Evolutionary conservation across 2,113 vertebrate species (phyloP).

Genomic region (Platysternon megacephalum): DNA sequence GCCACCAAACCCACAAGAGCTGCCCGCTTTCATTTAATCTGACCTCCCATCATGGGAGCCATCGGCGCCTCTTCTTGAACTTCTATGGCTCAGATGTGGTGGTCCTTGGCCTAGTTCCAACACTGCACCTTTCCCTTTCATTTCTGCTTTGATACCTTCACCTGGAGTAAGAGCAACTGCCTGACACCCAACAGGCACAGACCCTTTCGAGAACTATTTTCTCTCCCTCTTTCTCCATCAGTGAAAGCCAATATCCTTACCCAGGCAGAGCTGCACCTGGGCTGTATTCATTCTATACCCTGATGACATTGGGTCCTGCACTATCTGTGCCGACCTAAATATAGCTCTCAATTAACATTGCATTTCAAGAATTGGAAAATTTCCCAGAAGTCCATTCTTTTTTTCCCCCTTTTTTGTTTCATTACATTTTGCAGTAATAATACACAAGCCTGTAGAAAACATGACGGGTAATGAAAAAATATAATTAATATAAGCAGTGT

Average conservation of each 20-base stretch:
- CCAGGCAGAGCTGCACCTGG: constrained; percentile 75
- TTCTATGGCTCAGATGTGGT: background rate
- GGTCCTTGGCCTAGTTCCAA: background rate
- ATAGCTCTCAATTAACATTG: constrained; percentile 89
- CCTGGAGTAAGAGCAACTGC: constrained; percentile 12
- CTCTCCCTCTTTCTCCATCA: constrained; percentile 30
- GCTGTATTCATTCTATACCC: constrained; percentile 70
- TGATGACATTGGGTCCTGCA: constrained; percentile 76
- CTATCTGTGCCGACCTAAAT: constrained; percentile 83
- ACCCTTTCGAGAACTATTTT: background rate
- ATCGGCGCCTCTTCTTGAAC: background rate
- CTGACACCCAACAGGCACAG: background rate
- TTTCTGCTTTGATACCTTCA: constrained; percentile 22
- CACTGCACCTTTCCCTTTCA: background rate
- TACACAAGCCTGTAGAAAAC: constrained; percentile 88
- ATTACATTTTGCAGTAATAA: constrained; percentile 90
- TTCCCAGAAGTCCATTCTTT: constrained; percentile 90
- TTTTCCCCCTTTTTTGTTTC: constrained; percentile 82
- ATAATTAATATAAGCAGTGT: constrained; percentile 89
- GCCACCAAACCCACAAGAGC: constrained; percentile 21
- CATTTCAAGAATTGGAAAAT: constrained; percentile 90
- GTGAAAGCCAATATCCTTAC: constrained; percentile 41
- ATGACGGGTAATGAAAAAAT: constrained; percentile 90
- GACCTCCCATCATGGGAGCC: constrained; percentile 11
- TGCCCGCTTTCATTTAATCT: constrained; percentile 35